phyloP scores from a whole-genome alignment of 2,888 invertebrate genomes.

The Eudemis profundana region DNA sequence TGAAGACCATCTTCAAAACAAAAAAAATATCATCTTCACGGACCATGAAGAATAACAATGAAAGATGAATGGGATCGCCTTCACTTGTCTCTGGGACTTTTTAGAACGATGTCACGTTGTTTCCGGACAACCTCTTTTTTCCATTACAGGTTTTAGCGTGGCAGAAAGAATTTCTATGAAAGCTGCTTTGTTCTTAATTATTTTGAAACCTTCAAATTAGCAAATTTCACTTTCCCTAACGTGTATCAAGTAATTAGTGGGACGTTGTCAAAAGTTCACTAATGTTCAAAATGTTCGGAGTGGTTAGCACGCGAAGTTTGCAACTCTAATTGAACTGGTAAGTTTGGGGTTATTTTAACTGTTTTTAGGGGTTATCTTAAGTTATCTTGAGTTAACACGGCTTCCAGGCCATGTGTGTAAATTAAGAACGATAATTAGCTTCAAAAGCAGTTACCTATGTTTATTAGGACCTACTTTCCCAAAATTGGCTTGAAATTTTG shows the following conservation, averaged over 20 bases:
- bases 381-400: neutral
- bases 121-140: no score
- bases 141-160: no score
- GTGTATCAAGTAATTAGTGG: conserved; percentile 22
- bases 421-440: neutral
- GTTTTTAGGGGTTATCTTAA: conserved; percentile 7
- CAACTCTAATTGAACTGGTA: conserved; percentile 26
- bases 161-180: no score
- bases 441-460: no score
- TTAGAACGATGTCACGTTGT: no score
- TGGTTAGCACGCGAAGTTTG: conserved; percentile 9
- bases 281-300: conserved; percentile 1
- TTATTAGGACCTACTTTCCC: neutral
- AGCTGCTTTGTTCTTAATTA: no score
- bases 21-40: no score
- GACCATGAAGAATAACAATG: no score
- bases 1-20: no score
- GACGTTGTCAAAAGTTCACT: conserved; percentile 1
- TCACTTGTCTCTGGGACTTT: no score
- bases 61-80: no score
- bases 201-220: neutral
- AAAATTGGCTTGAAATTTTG: no score
- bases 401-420: neutral
- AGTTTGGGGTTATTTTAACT: conserved; percentile 15
- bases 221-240: neutral